phyloP scores from a whole-genome alignment of 2,113 vertebrate genomes.

The Nymphicus hollandicus region DNA sequence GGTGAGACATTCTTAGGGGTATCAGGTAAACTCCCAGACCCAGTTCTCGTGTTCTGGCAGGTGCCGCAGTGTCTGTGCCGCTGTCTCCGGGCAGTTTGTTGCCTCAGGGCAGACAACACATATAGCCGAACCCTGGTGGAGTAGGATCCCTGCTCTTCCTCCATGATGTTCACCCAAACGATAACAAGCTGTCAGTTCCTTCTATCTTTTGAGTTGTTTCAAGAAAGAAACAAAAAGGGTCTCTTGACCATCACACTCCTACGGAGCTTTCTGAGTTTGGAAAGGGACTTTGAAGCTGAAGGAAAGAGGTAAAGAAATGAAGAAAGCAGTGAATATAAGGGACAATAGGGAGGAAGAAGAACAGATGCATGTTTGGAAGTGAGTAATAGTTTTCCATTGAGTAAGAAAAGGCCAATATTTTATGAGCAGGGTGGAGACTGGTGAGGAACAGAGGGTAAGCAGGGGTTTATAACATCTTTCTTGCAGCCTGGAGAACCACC shows the following conservation, averaged over 20 bases:
- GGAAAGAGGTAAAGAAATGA: neutral
- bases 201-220: neutral
- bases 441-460: neutral
- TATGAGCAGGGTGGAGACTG: neutral
- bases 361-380: neutral
- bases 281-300: neutral
- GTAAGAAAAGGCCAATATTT: neutral
- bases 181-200: neutral
- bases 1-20: neutral
- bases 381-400: neutral
- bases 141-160: neutral
- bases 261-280: neutral
- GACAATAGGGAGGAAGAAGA: neutral
- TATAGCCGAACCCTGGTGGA: neutral
- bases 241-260: neutral
- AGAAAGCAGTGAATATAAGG: neutral
- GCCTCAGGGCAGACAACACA: neutral
- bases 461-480: neutral
- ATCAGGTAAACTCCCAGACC: neutral
- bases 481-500: neutral
- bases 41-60: neutral
- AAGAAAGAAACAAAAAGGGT: neutral
- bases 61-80: neutral
- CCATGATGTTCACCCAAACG: neutral
- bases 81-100: neutral